Percentiles rank a stretch among this genome's conserved stretches.
Conservation (phyloP, 1,140 invertebrate genomes). For the Batillaria attramentaria region DNA sequence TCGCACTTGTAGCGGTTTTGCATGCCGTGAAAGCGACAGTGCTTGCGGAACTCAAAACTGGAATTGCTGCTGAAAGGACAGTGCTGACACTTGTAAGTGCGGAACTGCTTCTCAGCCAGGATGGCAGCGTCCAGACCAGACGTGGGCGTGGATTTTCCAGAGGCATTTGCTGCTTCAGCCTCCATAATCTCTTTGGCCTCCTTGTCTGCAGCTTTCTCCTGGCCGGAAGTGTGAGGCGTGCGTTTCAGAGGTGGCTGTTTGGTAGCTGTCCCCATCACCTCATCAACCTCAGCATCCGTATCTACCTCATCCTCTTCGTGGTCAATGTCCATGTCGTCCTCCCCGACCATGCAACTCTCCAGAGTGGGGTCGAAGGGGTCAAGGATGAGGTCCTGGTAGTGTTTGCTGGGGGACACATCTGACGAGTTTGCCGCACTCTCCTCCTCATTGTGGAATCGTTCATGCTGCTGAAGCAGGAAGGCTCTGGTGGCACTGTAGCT, state of each 20-base stretch:
- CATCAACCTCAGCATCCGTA: not conserved
- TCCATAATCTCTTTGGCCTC: slow-evolving; percentile 26
- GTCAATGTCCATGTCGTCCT: slow-evolving; percentile 33
- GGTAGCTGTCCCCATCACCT: not conserved
- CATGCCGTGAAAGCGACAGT: slow-evolving; percentile 50
- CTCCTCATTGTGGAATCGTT: slow-evolving; percentile 31
- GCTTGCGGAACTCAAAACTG: slow-evolving; percentile 48
- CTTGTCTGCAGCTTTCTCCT: slow-evolving; percentile 23
- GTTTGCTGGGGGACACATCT: not conserved
- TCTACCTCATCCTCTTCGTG: slow-evolving; percentile 26
- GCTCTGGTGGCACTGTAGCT: slow-evolving; percentile 56
- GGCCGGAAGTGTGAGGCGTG: no score
- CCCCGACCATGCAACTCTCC: slow-evolving; percentile 6
- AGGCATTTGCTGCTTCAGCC: slow-evolving; percentile 16
- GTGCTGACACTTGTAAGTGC: slow-evolving; percentile 49
- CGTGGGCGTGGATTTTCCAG: slow-evolving; percentile 5
- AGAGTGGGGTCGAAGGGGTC: slow-evolving; percentile 40
- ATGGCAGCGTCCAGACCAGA: no score
- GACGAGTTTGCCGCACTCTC: slow-evolving; percentile 24
- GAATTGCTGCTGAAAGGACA: slow-evolving; percentile 58
- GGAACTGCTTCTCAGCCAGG: slow-evolving; percentile 46
- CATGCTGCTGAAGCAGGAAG: slow-evolving; percentile 51
- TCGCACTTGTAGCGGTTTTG: slow-evolving; percentile 57
- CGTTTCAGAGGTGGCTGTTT: no score
- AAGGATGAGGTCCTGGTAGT: slow-evolving; percentile 50